Base-by-base conservation (phyloP, 2,797 vertebrate species). In the Sparus aurata region DNA sequence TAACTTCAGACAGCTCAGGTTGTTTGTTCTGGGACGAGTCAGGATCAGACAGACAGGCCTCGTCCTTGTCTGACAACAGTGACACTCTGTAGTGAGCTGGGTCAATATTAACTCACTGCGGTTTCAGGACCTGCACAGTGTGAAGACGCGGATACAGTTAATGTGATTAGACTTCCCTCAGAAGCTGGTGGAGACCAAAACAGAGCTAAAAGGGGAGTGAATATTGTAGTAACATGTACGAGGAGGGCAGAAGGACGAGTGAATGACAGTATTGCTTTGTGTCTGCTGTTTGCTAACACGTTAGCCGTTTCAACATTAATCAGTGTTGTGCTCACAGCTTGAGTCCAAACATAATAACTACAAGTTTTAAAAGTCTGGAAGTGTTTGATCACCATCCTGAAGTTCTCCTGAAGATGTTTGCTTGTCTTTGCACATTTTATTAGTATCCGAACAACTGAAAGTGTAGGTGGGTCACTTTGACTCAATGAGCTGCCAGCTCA, bases 81-180 rank as follows among this genome's bases (percentile, higher is more conserved):
- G 69, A 82, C 80, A 73, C 79, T 67, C n/a, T 70, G 27, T n/a
- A 43, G 65, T 64, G 69, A 86, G 77, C 79, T 90, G 63, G 61
- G 92, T 94, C 91, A 95, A 95, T 95, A 95, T 95, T 95, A 92
- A 88, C 89, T 85, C 73, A 67, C 20, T 45, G 81, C 89, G 87
- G 87, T 93, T 93, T 90, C 85, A 93, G 92, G 93, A 92, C 83
- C 43, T 88, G 70, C 63, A 64, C 45, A 30, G 12, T 75, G 71
- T 75, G 8, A 80, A 61, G 61, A 84, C 68, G 58, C 92, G 82
- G 83, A 87, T 87, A 67, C 58, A 60, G 60, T 73, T 45, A 12
- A 66, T 22, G 18, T 59, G 60, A 34, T 34, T 34, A 53, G 30
- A 41, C 38, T 54, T 52, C 7, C 43, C 46, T 34, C 16, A 27